These are phyloP conservation scores for Trachymyrmex cornetzi DNA, from an alignment of 1,140 invertebrate species.

Conservation along the genomic window DNA sequence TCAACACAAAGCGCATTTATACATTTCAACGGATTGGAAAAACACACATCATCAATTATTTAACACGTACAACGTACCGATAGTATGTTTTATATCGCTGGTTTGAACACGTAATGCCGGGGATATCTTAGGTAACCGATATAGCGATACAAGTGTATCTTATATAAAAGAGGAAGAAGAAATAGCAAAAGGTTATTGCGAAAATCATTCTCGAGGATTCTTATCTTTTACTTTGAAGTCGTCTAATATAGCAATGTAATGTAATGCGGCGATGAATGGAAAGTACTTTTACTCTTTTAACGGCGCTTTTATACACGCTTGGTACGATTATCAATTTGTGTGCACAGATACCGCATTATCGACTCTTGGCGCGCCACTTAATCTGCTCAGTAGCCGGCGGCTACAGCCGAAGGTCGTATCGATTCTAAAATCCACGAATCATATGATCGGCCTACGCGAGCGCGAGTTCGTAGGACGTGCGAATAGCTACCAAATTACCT, in stretches of 20 bases:
- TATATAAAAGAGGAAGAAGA: not conserved
- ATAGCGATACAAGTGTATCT: not conserved
- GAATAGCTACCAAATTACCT: slow-evolving; percentile 60
- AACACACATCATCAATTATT: not conserved
- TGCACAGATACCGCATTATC: slow-evolving; percentile 39
- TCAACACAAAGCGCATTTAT: not conserved
- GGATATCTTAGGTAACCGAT: slow-evolving; percentile 10
- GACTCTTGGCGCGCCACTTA: slow-evolving; percentile 41
- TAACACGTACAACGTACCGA: not conserved
- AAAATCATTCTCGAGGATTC: slow-evolving; percentile 16
- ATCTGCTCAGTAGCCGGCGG: slow-evolving; percentile 57
- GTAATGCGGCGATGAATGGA: not conserved
- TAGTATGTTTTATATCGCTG: not conserved
- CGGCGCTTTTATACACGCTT: not conserved
- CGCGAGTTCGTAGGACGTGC: slow-evolving; percentile 62
- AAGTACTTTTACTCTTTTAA: slow-evolving; percentile 39
- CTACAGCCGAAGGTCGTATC: slow-evolving; percentile 67
- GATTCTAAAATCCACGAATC: slow-evolving; percentile 71
- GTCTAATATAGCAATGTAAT: not conserved
- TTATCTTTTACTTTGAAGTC: slow-evolving; percentile 39
- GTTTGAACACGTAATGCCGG: not conserved
- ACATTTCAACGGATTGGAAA: not conserved
- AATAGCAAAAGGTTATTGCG: not conserved
- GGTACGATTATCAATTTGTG: slow-evolving; percentile 49
- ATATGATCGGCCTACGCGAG: slow-evolving; percentile 60